Base-by-base conservation (phyloP, 2,888 invertebrate genomes). In the Malthinus flaveolus region DNA sequence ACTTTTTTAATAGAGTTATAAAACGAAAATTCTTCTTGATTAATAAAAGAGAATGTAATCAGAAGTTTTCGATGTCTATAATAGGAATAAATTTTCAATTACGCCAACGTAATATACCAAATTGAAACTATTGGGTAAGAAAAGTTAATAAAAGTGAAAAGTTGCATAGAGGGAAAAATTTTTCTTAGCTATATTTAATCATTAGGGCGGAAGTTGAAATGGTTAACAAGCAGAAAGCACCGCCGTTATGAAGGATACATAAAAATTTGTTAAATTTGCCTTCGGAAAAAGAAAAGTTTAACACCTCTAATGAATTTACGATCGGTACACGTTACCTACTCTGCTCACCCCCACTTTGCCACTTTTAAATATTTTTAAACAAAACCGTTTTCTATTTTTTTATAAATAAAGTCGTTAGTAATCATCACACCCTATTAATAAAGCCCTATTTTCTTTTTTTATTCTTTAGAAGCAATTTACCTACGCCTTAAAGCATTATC, bases 401-500 rank as follows among this genome's bases (percentile, higher is more conserved):
- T 55, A 48, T 35, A 23, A 3, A 49, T 56, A 47, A 51, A 56
- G 51, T 56, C 51, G 51, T 56, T 51, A 51, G 51, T 51, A 57
- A 51, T 57, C 51, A 47, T 57, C 47, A 51, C 48, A 33, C 51
- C 31, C 50, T 50, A 56, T 57, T 57, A 57, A 57, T 57, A 48
- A 48, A 47, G 46, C 46, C 47, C 51, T 51, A 57, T 47, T 57
- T 57, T 51, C 50, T 44, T 32, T 44, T 32, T 42, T 48, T 49
- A 46, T 46, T 52, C 47, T 37, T 34, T 48, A 39, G 33, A 48
- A 54, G 47, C 47, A 47, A 54, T 54, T 54, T 54, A 37, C 47
- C 35, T 37, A 23, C 23, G 54, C 54, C 54, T 47, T 45, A 48
- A 48, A 39, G 54, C 47, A 54, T 54, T 54, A 54, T 54, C 54